These are phyloP conservation scores for Drosophila carrolli DNA, from an alignment of 1,140 invertebrate genomes.

Conservation along the genomic window DNA sequence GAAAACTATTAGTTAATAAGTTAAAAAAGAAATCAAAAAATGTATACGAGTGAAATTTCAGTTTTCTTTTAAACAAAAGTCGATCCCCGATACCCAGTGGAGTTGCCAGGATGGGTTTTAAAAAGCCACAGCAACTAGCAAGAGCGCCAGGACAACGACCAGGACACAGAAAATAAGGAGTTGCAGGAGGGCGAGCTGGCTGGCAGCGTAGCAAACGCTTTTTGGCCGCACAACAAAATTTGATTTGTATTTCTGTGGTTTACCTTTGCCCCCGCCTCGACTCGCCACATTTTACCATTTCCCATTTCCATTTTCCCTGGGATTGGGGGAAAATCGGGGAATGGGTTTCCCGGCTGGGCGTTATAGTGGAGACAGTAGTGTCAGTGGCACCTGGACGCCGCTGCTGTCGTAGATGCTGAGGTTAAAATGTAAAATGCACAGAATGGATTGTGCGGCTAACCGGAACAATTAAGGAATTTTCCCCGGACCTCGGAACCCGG, in stretches of 20 bases:
- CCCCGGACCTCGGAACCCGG: conserved; percentile 16
- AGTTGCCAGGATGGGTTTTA: conserved; percentile 1
- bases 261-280: conserved; percentile 70
- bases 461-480: conserved; percentile 82
- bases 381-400: conserved; percentile 76
- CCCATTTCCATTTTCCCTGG: neutral
- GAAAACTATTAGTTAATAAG: neutral
- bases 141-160: conserved; percentile 39
- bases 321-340: conserved; percentile 13
- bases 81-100: neutral
- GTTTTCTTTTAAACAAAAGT: neutral
- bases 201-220: conserved; percentile 58
- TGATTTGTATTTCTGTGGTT: conserved; percentile 83
- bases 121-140: conserved; percentile 32
- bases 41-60: neutral
- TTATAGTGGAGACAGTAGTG: conserved; percentile 47
- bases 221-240: conserved; percentile 82
- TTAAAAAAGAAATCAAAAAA: neutral
- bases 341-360: neutral
- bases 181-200: neutral
- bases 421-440: conserved; percentile 83
- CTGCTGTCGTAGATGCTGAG: conserved; percentile 75
- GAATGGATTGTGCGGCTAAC: conserved; percentile 83
- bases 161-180: conserved; percentile 2
- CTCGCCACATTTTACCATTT: conserved; percentile 1